Evolutionary conservation across 2,113 vertebrate genomes (phyloP).

Genomic region (Turdus rufiventris): DNA sequence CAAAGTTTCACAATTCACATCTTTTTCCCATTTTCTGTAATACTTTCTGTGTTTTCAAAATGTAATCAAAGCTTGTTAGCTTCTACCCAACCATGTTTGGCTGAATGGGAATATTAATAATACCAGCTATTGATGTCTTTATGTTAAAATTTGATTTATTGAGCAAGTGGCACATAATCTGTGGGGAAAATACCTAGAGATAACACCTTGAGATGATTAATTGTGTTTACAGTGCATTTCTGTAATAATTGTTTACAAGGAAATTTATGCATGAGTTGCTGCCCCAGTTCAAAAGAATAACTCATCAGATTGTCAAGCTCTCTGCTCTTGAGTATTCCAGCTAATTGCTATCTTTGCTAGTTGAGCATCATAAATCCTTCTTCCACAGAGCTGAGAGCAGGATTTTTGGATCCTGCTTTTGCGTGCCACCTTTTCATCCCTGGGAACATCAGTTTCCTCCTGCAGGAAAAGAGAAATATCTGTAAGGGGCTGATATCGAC

Average conservation of each 20-base stretch:
- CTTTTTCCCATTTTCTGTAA: slow-evolving; percentile 25
- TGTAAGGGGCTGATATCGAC: not conserved
- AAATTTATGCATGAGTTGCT: slow-evolving; percentile 67
- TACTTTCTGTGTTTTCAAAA: slow-evolving; percentile 42
- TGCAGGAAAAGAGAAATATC: not conserved
- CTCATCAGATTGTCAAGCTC: slow-evolving; percentile 65
- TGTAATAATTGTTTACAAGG: slow-evolving; percentile 71
- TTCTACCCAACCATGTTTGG: slow-evolving; percentile 8
- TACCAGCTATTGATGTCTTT: slow-evolving; percentile 58
- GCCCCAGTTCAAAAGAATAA: slow-evolving; percentile 67
- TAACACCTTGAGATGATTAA: slow-evolving; percentile 70
- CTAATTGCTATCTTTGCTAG: slow-evolving; percentile 64
- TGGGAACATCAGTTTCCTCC: not conserved
- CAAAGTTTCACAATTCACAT: slow-evolving; percentile 27
- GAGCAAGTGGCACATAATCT: slow-evolving; percentile 55
- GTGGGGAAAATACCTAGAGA: slow-evolving; percentile 65
- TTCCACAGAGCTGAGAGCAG: slow-evolving; percentile 28
- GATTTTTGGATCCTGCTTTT: slow-evolving; percentile 34
- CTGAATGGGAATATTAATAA: slow-evolving; percentile 64
- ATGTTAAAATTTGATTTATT: slow-evolving; percentile 66
- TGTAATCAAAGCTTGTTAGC: slow-evolving; percentile 54
- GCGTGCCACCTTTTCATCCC: slow-evolving; percentile 13
- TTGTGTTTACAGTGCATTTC: slow-evolving; percentile 66
- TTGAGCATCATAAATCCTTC: slow-evolving; percentile 45
- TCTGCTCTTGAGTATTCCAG: slow-evolving; percentile 57